These are phyloP conservation scores for Mesopsocus fuscifrons DNA, from an alignment of 2,888 invertebrate species.

Conservation along the genomic window DNA sequence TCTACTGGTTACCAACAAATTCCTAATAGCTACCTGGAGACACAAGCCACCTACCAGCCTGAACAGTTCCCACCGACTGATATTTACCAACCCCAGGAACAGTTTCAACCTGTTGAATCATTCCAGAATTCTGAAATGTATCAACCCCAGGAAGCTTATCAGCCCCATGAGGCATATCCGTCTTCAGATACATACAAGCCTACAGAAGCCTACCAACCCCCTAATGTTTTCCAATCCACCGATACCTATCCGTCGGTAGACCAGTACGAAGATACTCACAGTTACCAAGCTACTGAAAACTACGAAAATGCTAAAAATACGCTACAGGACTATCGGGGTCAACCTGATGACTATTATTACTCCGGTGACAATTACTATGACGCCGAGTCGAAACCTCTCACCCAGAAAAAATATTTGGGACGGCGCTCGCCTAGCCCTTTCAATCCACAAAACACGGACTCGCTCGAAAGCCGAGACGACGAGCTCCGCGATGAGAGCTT, in stretches of 20 bases:
- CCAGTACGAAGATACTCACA: not conserved
- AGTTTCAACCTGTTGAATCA: not conserved
- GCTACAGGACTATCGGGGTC: slow-evolving; percentile 17
- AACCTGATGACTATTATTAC: slow-evolving; percentile 16
- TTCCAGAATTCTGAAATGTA: not conserved
- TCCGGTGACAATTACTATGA: slow-evolving; percentile 11
- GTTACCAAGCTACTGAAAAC: not conserved
- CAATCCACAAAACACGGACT: slow-evolving; percentile 30
- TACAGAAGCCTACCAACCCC: not conserved
- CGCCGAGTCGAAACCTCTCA: not conserved
- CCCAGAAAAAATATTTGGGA: slow-evolving; percentile 4
- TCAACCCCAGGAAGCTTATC: not conserved
- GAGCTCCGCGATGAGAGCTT: slow-evolving; percentile 32
- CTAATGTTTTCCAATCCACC: not conserved
- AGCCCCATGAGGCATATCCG: not conserved
- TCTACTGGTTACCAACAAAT: slow-evolving; percentile 14
- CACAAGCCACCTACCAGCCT: slow-evolving; percentile 18
- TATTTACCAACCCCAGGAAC: slow-evolving; percentile 2
- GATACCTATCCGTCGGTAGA: not conserved
- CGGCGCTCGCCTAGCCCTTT: not conserved
- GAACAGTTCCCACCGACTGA: slow-evolving; percentile 17
- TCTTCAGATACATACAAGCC: not conserved
- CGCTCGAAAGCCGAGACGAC: slow-evolving; percentile 33
- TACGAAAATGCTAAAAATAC: slow-evolving; percentile 8
- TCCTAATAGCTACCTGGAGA: slow-evolving; percentile 12